phyloP scores from a whole-genome alignment of 2,797 vertebrate species.

The Mus caroli region DNA sequence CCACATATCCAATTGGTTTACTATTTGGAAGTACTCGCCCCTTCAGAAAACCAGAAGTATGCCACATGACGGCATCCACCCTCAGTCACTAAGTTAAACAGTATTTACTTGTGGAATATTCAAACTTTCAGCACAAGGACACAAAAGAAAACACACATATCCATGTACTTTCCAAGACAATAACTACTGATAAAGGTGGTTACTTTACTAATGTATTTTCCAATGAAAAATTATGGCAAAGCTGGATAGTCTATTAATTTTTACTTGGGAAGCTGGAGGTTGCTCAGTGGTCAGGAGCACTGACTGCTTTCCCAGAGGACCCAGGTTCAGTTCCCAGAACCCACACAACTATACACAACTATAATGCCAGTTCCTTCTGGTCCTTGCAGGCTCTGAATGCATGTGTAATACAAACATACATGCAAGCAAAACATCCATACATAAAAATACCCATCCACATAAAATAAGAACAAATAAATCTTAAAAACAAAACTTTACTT shows the following conservation, averaged over 20 bases:
- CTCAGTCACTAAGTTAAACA: not conserved
- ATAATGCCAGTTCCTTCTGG: not conserved
- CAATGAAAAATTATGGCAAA: not conserved
- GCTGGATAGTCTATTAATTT: not conserved
- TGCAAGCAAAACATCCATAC: not conserved
- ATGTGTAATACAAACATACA: not conserved
- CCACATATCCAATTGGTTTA: not conserved
- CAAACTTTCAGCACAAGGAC: slow-evolving; percentile 4
- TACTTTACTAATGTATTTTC: not conserved
- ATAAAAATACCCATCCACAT: not conserved
- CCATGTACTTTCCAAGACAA: not conserved
- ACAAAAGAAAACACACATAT: not conserved
- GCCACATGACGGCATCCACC: not conserved
- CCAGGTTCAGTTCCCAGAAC: not conserved
- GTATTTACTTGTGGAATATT: not conserved
- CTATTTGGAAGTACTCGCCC: not conserved
- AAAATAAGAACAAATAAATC: not conserved
- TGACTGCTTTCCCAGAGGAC: not conserved
- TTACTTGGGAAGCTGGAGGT: not conserved
- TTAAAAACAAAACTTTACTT: not conserved
- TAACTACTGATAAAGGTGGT: not conserved
- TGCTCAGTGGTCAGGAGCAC: not conserved
- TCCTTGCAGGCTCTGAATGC: not conserved
- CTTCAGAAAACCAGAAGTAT: not conserved
- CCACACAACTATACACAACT: no score